These are phyloP conservation scores for Cyclura pinguis DNA, from an alignment of 2,797 vertebrate genomes.

Conservation along the genomic window DNA sequence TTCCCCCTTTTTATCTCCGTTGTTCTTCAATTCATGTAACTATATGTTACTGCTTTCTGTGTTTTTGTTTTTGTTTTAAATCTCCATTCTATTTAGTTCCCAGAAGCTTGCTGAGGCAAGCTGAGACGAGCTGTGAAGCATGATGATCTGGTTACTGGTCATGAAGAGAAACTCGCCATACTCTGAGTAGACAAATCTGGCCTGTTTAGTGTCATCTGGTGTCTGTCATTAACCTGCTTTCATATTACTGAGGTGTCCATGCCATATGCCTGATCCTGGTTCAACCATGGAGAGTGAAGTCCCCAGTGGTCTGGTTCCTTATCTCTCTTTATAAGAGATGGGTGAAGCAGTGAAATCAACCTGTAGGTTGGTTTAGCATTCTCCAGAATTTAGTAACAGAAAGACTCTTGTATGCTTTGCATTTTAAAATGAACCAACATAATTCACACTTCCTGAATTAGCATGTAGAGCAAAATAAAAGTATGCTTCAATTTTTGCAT, in stretches of 20 bases:
- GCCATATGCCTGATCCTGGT: not conserved
- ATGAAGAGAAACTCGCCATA: not conserved
- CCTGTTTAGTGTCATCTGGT: not conserved
- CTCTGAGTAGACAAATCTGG: not conserved
- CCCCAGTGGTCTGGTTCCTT: not conserved
- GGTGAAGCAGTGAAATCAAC: not conserved
- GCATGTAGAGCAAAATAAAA: no score
- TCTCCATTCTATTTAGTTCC: constrained; percentile 23
- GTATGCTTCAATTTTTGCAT: no score
- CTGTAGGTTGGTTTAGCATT: no score
- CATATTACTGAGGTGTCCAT: not conserved
- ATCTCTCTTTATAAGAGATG: no score
- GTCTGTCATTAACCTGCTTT: not conserved
- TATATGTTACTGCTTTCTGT: not conserved
- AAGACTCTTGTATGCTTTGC: no score
- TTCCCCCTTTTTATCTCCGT: not conserved
- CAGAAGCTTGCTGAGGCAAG: constrained; percentile 22
- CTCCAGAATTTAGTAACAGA: no score
- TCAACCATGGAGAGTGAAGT: not conserved
- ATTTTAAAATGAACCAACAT: no score
- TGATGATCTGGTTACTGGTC: not conserved
- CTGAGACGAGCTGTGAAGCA: constrained; percentile 40
- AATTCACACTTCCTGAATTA: no score
- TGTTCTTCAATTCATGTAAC: constrained; percentile 35
- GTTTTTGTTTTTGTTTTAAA: constrained; percentile 21